Conservation (phyloP, 2,113 vertebrate genomes). For the Chloropsis cyanopogon region DNA sequence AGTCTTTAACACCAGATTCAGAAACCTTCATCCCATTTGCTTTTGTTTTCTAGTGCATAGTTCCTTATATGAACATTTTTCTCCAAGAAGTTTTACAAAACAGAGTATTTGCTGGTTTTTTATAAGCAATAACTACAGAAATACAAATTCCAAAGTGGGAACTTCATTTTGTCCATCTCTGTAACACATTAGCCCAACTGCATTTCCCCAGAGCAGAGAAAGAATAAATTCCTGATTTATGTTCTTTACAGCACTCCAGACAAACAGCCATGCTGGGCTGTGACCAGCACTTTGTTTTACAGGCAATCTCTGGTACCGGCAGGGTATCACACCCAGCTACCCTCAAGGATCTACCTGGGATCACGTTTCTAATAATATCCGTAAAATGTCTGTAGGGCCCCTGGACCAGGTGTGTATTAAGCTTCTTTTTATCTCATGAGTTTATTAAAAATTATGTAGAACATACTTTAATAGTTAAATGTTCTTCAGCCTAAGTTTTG, state of each 20-base stretch:
- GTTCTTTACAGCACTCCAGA: not conserved
- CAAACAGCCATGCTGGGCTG: not conserved
- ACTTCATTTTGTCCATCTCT: not conserved
- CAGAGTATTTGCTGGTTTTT: not conserved
- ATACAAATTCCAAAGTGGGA: not conserved
- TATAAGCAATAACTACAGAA: not conserved
- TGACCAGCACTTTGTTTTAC: not conserved
- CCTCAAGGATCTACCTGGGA: slow-evolving; percentile 93
- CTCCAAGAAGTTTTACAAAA: not conserved
- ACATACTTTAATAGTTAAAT: not conserved
- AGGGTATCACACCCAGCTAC: slow-evolving; percentile 89
- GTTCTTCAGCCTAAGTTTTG: not conserved
- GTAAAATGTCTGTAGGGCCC: slow-evolving; percentile 89
- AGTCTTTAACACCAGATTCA: not conserved
- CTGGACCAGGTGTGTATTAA: slow-evolving; percentile 87
- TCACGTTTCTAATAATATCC: slow-evolving; percentile 93
- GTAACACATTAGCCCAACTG: not conserved
- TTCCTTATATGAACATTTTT: not conserved
- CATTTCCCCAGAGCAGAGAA: not conserved
- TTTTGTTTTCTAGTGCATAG: not conserved
- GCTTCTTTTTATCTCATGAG: not conserved
- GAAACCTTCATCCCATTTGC: not conserved
- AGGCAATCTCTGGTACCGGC: slow-evolving; percentile 93
- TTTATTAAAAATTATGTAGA: not conserved
- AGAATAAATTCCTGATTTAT: not conserved